Conservation (phyloP, 2,888 invertebrate genomes). For the Chouioia cunea region DNA sequence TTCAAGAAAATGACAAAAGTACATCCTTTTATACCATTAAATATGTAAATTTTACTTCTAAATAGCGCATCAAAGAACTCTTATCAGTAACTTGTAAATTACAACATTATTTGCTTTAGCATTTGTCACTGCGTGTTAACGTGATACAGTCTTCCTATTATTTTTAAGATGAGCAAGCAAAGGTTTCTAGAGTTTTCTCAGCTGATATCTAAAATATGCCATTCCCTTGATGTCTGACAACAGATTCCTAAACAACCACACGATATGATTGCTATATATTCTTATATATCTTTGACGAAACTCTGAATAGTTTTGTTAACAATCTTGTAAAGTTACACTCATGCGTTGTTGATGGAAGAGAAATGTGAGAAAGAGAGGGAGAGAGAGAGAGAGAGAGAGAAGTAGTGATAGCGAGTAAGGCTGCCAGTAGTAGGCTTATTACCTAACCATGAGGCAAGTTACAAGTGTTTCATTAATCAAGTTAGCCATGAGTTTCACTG, state of each 20-base stretch:
- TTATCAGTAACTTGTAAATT: too few relatives aligned
- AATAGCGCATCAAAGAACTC: too few relatives aligned
- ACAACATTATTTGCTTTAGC: neutral
- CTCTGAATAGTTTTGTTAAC: constrained; percentile 49
- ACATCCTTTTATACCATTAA: too few relatives aligned
- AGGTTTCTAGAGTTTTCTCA: too few relatives aligned
- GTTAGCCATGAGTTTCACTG: constrained; percentile 57
- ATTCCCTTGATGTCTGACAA: too few relatives aligned
- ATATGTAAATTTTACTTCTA: too few relatives aligned
- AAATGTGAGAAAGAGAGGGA: constrained; percentile 44
- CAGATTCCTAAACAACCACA: too few relatives aligned
- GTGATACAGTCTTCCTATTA: neutral
- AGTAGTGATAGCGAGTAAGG: constrained; percentile 32
- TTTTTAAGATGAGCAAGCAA: too few relatives aligned
- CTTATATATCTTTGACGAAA: constrained; percentile 49
- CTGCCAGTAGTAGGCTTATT: constrained; percentile 53
- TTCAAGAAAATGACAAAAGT: too few relatives aligned
- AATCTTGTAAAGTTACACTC: constrained; percentile 19
- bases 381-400: constrained; percentile 43
- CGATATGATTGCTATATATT: constrained; percentile 40
- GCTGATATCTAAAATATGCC: too few relatives aligned
- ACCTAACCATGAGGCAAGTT: constrained; percentile 61
- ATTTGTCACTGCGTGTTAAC: neutral
- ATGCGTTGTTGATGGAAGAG: constrained; percentile 28
- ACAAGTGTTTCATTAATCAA: constrained; percentile 63